Percentiles rank a stretch among this genome's conserved stretches.
phyloP scores from a whole-genome alignment of 2,113 vertebrate genomes.

The Corythornis vintsioides region DNA sequence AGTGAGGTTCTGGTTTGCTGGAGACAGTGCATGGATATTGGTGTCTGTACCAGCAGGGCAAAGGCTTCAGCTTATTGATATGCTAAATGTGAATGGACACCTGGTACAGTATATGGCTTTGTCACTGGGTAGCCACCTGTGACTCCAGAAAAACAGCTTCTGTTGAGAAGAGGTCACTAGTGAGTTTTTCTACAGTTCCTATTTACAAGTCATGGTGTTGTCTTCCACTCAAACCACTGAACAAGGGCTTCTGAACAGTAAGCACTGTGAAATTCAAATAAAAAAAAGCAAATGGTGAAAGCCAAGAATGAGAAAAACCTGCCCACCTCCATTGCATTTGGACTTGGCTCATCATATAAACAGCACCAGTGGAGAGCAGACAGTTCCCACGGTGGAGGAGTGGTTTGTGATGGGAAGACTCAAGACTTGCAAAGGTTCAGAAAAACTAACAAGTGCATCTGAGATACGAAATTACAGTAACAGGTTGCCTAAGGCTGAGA shows the following conservation, averaged over 20 bases:
- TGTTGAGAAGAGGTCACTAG: not conserved
- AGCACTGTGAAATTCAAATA: not conserved
- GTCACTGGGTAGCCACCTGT: slow-evolving; percentile 26
- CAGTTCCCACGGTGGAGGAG: not conserved
- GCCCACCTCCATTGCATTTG: not conserved
- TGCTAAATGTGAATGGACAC: not conserved
- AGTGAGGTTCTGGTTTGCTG: not conserved
- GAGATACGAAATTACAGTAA: slow-evolving; percentile 34
- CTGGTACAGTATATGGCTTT: slow-evolving; percentile 71
- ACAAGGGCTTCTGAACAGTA: not conserved
- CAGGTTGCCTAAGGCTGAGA: slow-evolving; percentile 36
- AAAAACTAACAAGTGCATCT: slow-evolving; percentile 19
- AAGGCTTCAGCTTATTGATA: slow-evolving; percentile 38
- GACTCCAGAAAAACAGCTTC: slow-evolving; percentile 23
- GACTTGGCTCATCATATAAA: not conserved
- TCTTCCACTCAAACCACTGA: not conserved
- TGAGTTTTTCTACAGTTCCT: not conserved
- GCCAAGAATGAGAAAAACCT: not conserved
- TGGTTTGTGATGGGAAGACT: slow-evolving; percentile 38
- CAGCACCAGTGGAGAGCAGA: slow-evolving; percentile 29
- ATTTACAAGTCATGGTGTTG: not conserved
- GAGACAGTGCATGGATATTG: not conserved
- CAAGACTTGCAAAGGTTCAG: slow-evolving; percentile 20
- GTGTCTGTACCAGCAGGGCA: slow-evolving; percentile 62
- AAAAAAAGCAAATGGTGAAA: not conserved